phyloP scores from a whole-genome alignment of 2,113 vertebrate species.

The Danionella cerebrum region DNA sequence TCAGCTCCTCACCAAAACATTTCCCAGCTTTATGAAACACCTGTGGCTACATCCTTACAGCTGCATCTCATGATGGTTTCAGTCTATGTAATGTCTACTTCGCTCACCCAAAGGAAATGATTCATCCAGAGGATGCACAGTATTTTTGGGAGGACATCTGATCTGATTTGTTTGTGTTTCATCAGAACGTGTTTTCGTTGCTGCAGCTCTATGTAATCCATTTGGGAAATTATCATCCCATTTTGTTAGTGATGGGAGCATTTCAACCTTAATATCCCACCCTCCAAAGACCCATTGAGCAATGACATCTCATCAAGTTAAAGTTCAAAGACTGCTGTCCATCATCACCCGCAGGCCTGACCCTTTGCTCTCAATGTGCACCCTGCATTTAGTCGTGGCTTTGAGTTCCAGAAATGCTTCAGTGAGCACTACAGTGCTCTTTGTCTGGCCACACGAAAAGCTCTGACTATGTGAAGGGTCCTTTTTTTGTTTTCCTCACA shows the following conservation, averaged over 20 bases:
- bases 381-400: constrained; percentile 1
- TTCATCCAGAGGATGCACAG: constrained; percentile 7
- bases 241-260: not conserved
- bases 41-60: constrained; percentile 25
- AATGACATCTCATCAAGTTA: not conserved
- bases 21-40: constrained; percentile 13
- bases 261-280: not conserved
- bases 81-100: constrained; percentile 8
- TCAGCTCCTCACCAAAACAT: not conserved
- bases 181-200: not conserved
- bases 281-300: not conserved
- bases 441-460: constrained; percentile 7
- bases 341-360: not conserved
- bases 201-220: not conserved
- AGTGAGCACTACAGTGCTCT: constrained; percentile 14
- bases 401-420: constrained; percentile 14
- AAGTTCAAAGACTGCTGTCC: not conserved
- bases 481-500: constrained; percentile 12
- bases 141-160: not conserved
- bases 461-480: constrained; percentile 2
- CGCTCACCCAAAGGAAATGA: constrained; percentile 17
- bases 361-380: not conserved
- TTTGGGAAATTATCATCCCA: not conserved
- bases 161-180: not conserved
- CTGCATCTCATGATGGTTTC: constrained; percentile 11